Conservation (phyloP, 2,888 invertebrate species). For the Stenurella melanura region DNA sequence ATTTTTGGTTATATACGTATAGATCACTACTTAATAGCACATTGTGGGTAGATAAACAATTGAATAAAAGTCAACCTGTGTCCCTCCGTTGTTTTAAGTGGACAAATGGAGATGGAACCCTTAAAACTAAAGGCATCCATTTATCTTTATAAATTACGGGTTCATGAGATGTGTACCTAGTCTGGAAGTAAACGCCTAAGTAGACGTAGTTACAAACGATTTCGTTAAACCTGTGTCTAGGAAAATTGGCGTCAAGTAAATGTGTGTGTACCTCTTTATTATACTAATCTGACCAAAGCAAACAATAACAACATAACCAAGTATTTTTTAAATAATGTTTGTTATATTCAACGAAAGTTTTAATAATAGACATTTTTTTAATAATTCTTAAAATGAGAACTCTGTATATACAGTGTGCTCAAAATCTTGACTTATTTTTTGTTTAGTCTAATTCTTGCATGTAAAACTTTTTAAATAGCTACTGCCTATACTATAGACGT, state of each 20-base stretch:
- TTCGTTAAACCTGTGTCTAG: neutral
- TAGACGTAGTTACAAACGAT: neutral
- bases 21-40: neutral
- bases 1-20: too few relatives aligned
- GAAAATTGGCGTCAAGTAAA: slow-evolving; percentile 2
- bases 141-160: neutral
- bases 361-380: too few relatives aligned
- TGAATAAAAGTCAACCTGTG: slow-evolving; percentile 1
- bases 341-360: too few relatives aligned
- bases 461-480: too few relatives aligned
- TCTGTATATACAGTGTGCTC: too few relatives aligned
- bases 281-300: neutral
- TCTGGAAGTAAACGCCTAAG: neutral
- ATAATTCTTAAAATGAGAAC: too few relatives aligned
- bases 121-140: neutral
- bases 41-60: slow-evolving; percentile 18
- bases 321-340: too few relatives aligned
- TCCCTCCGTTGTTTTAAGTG: neutral
- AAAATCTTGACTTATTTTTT: too few relatives aligned
- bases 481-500: too few relatives aligned
- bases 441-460: too few relatives aligned
- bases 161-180: neutral
- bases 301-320: too few relatives aligned
- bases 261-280: neutral
- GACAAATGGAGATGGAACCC: neutral